phyloP scores from a whole-genome alignment of 2,797 vertebrate genomes.

The Dallia pectoralis region DNA sequence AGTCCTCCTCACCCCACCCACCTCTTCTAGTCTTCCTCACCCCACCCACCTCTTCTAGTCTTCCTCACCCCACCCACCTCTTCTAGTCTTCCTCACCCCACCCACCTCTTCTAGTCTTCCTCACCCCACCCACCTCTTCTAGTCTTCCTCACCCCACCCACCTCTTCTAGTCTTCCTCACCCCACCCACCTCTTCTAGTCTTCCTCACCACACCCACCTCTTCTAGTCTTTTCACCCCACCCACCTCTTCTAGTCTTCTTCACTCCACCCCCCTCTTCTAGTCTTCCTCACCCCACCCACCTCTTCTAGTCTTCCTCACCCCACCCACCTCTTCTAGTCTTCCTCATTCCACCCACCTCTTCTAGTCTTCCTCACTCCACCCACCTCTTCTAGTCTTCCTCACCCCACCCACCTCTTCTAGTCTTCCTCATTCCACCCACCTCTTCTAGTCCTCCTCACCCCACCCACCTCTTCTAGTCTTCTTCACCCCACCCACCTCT shows the following conservation, averaged over 20 bases:
- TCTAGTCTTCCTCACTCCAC: too few relatives aligned
- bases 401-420: constrained; percentile 36
- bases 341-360: constrained; percentile 61
- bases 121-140: too few relatives aligned
- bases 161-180: constrained; percentile 45
- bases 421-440: background rate
- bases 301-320: background rate
- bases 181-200: constrained; percentile 66
- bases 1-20: constrained; percentile 51
- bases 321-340: constrained; percentile 39
- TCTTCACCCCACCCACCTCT: constrained; percentile 57
- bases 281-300: too few relatives aligned
- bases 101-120: too few relatives aligned
- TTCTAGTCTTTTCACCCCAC: background rate
- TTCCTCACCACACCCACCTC: too few relatives aligned
- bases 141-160: constrained; percentile 9
- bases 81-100: constrained; percentile 46
- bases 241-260: constrained; percentile 42
- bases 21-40: too few relatives aligned
- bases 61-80: constrained; percentile 18
- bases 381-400: background rate
- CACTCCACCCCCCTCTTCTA: constrained; percentile 68
- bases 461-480: too few relatives aligned
- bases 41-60: too few relatives aligned
- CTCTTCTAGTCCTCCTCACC: constrained; percentile 71